A percentile compares a stretch with the other conserved stretches of the same genome.
phyloP scores from a whole-genome alignment of 2,888 invertebrate genomes.

The Ernsta delagoae region DNA sequence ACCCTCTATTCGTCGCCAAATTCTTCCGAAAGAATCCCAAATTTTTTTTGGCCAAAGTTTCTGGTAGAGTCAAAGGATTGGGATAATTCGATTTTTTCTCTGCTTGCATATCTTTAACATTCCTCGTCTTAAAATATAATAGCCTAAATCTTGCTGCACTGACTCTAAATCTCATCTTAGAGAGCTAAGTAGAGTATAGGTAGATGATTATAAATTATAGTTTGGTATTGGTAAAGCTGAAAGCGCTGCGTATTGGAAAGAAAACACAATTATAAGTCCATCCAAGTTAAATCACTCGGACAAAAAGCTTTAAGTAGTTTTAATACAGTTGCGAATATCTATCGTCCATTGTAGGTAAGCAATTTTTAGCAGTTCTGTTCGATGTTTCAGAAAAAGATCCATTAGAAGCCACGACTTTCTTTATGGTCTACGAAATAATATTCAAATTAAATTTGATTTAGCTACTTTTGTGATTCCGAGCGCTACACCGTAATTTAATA shows the following conservation, averaged over 20 bases:
- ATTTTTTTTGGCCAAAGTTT: too few species aligned
- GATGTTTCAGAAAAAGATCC: constrained; percentile 27
- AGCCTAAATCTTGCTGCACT: too few species aligned
- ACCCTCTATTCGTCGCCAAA: too few species aligned
- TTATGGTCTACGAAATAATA: not conserved
- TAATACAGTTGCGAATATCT: not conserved
- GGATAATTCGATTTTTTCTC: too few species aligned
- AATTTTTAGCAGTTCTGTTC: constrained; percentile 11
- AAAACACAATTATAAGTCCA: not conserved
- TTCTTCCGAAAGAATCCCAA: too few species aligned
- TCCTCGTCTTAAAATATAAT: too few species aligned
- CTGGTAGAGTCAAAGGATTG: too few species aligned
- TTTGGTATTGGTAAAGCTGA: too few species aligned
- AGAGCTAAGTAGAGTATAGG: too few species aligned
- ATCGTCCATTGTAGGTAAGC: not conserved
- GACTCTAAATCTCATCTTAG: too few species aligned
- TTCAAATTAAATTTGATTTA: not conserved
- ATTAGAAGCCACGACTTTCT: constrained; percentile 5
- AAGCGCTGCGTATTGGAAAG: not conserved
- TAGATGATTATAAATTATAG: too few species aligned
- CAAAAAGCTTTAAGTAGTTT: not conserved
- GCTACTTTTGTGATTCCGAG: not conserved
- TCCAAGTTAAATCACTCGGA: not conserved
- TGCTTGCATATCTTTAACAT: too few species aligned
- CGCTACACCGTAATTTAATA: not conserved